These are phyloP conservation scores for Bugula neritina DNA, from an alignment of 2,888 invertebrate species.

Conservation along the genomic window DNA sequence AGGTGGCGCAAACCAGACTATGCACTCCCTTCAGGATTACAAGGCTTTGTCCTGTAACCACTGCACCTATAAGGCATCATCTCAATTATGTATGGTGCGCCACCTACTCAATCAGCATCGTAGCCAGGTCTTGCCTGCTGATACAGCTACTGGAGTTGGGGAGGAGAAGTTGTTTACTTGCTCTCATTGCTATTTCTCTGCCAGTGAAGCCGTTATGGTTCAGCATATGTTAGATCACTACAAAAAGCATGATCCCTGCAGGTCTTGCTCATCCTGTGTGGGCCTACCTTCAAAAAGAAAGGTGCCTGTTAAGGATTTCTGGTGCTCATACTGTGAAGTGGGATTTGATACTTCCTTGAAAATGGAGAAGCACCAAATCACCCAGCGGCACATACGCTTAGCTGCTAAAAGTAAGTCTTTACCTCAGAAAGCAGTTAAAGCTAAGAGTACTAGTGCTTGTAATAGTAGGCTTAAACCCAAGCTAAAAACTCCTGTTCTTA, in stretches of 20 bases:
- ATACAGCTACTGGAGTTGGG: background rate
- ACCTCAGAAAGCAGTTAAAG: too few species aligned
- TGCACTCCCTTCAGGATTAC: background rate
- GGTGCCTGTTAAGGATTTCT: too few species aligned
- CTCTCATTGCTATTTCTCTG: background rate
- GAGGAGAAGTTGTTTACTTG: conserved; percentile 3
- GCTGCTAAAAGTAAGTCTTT: too few species aligned
- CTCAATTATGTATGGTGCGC: conserved; percentile 15
- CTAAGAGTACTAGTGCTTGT: too few species aligned
- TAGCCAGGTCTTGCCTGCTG: background rate
- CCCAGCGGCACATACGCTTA: too few species aligned
- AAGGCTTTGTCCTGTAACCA: conserved; percentile 16
- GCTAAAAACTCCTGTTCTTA: too few species aligned
- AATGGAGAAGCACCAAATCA: too few species aligned
- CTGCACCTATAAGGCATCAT: background rate
- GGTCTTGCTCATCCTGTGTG: conserved; percentile 6
- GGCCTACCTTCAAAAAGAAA: too few species aligned
- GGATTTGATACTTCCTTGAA: too few species aligned
- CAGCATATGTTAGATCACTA: conserved; percentile 24
- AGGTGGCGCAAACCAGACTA: background rate
- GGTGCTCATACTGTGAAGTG: too few species aligned
- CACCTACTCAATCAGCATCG: background rate
- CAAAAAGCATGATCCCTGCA: background rate
- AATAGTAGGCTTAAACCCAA: too few species aligned
- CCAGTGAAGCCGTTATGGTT: background rate